Evolutionary conservation across 64 coral and sea anemone genomes (phyloP).

Genomic region (Platygyra sinensis): DNA sequence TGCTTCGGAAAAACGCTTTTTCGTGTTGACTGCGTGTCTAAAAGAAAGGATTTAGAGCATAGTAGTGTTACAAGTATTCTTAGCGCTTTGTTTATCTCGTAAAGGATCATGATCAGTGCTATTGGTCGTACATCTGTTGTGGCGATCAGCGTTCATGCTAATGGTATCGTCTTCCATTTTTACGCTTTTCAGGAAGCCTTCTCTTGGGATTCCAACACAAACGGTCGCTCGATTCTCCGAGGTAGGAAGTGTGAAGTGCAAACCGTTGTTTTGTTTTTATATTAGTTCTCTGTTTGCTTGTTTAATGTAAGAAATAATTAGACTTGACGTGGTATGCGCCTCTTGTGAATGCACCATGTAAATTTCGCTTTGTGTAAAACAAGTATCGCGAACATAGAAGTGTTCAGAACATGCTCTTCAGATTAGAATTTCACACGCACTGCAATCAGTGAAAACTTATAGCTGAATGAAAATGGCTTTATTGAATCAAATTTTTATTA

Average conservation of each 20-base stretch:
- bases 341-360: constrained; percentile 17
- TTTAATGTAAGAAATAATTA: constrained; percentile 99
- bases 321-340: constrained; percentile 73
- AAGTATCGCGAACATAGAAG: neutral
- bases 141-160: constrained; percentile 21
- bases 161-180: constrained; percentile 71
- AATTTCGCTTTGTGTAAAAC: constrained; percentile 47
- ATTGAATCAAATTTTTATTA: constrained; percentile 39
- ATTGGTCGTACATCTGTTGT: constrained; percentile 16
- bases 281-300: constrained; percentile 88
- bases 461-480: constrained; percentile 19
- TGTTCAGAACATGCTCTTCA: neutral
- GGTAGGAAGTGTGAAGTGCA: constrained; percentile 51
- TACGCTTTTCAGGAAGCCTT: constrained; percentile 23
- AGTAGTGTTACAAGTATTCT: neutral
- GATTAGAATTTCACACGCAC: neutral
- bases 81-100: constrained; percentile 11
- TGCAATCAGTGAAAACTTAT: neutral
- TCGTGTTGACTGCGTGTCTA: neutral
- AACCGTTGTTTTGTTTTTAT: constrained; percentile 93
- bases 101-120: neutral
- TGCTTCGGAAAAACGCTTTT: constrained; percentile 36
- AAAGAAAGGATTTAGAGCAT: constrained; percentile 20
- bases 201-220: constrained; percentile 26
- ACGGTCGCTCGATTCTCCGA: constrained; percentile 51